Conservation (phyloP, 2,888 invertebrate genomes). For the Mermis nigrescens region DNA sequence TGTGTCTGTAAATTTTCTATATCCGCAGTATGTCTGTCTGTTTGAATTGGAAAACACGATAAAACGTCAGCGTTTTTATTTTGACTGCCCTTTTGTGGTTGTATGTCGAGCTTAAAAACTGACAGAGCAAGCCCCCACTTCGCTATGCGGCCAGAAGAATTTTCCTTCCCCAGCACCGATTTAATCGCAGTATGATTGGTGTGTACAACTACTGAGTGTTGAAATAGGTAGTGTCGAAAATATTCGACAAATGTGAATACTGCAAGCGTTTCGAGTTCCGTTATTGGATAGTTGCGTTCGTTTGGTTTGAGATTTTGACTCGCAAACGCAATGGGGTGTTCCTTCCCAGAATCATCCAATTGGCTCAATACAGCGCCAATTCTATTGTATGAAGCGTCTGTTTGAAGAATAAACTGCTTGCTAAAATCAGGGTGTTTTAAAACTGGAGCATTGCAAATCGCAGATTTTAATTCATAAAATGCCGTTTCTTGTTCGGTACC, state of each 20-base stretch:
- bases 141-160: neutral
- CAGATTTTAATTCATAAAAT: neutral
- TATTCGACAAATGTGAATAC: neutral
- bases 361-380: constrained; percentile 6
- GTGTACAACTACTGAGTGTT: neutral
- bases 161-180: neutral
- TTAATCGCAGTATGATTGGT: constrained; percentile 1
- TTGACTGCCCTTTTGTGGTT: neutral
- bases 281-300: neutral
- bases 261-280: constrained; percentile 5
- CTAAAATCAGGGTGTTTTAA: constrained; percentile 7
- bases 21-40: neutral
- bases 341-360: neutral
- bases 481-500: neutral
- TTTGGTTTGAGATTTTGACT: neutral
- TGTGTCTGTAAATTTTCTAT: neutral
- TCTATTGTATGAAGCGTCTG: constrained; percentile 8
- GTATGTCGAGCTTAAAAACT: neutral
- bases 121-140: neutral
- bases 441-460: neutral
- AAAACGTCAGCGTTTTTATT: neutral
- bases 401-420: neutral
- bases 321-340: constrained; percentile 2
- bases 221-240: constrained; percentile 1
- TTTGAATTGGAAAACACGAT: constrained; percentile 14